A percentile compares a stretch with the other conserved stretches of the same genome.
These are phyloP conservation scores for Drosophila serrata DNA, from an alignment of 1,140 invertebrate genomes.

Conservation along the genomic window DNA sequence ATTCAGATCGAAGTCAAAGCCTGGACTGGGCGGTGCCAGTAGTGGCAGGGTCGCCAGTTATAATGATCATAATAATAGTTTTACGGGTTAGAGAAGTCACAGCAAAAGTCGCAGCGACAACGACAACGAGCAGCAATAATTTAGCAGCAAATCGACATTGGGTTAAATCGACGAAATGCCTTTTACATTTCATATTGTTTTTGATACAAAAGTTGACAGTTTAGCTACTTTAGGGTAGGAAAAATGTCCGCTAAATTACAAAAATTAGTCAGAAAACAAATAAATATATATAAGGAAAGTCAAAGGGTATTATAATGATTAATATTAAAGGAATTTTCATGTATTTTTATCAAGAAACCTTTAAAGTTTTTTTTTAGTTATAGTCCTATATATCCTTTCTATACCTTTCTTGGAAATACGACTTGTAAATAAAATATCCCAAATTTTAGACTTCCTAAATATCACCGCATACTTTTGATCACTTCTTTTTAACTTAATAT, in stretches of 20 bases:
- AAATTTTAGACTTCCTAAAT: background rate
- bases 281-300: background rate
- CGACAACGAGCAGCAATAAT: constrained; percentile 71
- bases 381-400: no score
- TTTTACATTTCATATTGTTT: constrained; percentile 50
- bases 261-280: background rate
- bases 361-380: no score
- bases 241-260: background rate
- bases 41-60: constrained; percentile 16
- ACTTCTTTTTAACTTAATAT: background rate
- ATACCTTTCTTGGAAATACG: no score
- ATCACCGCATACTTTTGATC: background rate
- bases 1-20: no score
- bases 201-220: background rate
- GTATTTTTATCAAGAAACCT: no score
- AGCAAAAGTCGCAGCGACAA: constrained; percentile 63
- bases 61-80: constrained; percentile 83
- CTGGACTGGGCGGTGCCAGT: no score
- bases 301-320: no score
- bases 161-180: constrained; percentile 70
- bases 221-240: background rate
- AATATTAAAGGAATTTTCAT: no score
- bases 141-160: constrained; percentile 60
- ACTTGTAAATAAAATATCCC: no score
- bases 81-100: constrained; percentile 81